Percentiles rank a stretch among this genome's conserved stretches.
phyloP scores from a whole-genome alignment of 1,140 invertebrate species.

The Zaprionus ghesquierei region DNA sequence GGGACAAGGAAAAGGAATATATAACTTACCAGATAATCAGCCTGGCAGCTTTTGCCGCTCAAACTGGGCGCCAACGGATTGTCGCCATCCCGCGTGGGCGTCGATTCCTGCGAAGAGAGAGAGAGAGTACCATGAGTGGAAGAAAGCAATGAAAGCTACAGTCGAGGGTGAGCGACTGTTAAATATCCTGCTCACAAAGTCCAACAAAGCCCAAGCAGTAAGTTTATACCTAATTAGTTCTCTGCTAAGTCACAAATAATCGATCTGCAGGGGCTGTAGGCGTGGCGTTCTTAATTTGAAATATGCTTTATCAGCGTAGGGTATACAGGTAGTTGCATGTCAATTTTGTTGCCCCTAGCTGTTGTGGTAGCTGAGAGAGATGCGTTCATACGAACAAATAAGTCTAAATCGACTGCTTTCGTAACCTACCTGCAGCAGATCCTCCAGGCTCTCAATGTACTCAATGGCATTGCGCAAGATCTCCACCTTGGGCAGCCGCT shows the following conservation, averaged over 20 bases:
- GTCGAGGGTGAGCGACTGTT: background rate
- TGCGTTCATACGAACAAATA: background rate
- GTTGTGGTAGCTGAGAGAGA: background rate
- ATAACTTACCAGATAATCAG: constrained; percentile 82
- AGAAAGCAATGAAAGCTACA: background rate
- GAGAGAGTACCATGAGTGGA: background rate
- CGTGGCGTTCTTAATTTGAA: background rate
- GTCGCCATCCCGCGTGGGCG: constrained; percentile 70
- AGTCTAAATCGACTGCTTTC: background rate
- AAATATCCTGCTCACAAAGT: background rate
- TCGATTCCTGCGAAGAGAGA: constrained; percentile 58
- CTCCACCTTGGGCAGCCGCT: constrained; percentile 97
- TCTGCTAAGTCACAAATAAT: background rate
- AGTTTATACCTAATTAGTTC: no score
- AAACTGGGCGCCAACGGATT: constrained; percentile 69
- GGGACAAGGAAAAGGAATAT: constrained; percentile 3
- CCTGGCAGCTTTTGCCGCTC: constrained; percentile 72
- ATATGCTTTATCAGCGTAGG: no score
- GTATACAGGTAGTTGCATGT: fast-evolving
- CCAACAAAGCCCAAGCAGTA: background rate
- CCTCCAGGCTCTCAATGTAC: constrained; percentile 97
- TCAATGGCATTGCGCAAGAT: constrained; percentile 98
- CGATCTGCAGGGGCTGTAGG: background rate
- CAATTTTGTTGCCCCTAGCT: background rate
- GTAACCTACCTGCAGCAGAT: constrained; percentile 87